These are phyloP conservation scores for Ypsolopha sequella DNA, from an alignment of 2,888 invertebrate genomes.

Conservation along the genomic window DNA sequence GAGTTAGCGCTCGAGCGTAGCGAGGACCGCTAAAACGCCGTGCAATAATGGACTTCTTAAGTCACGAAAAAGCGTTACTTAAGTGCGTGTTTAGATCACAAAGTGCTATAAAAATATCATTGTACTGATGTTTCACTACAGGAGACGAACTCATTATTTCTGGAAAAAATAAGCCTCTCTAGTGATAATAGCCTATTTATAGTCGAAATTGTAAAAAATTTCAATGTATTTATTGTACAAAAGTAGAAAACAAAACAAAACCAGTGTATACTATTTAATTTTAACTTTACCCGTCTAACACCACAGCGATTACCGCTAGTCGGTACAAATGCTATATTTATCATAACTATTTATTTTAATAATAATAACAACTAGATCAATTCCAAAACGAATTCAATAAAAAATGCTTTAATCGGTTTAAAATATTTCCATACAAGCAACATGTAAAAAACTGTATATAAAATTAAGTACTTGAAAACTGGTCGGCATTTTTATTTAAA, in stretches of 20 bases:
- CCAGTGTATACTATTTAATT: neutral
- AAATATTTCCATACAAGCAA: neutral
- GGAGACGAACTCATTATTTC: too few species aligned
- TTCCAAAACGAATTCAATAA: conserved; percentile 9
- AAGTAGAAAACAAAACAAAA: neutral
- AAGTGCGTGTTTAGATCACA: too few species aligned
- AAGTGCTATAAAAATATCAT: too few species aligned
- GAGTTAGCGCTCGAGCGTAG: too few species aligned
- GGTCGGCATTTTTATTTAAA: neutral
- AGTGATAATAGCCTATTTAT: too few species aligned
- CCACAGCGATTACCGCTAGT: conserved; percentile 14
- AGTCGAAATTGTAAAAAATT: too few species aligned
- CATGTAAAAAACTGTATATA: neutral
- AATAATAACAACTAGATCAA: conserved; percentile 10
- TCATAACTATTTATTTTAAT: conserved; percentile 2
- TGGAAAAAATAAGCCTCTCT: too few species aligned
- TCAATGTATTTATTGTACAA: too few species aligned
- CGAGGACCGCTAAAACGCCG: too few species aligned
- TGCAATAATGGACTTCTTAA: too few species aligned
- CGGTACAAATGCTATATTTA: conserved; percentile 14
- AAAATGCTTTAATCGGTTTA: neutral
- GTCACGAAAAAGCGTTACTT: too few species aligned
- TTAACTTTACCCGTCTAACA: conserved; percentile 7
- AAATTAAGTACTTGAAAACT: conserved; percentile 2
- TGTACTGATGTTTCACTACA: too few species aligned